Evolutionary conservation across 92 coral and sea anemone genomes (phyloP).

Genomic region (Nematostella vectensis): DNA sequence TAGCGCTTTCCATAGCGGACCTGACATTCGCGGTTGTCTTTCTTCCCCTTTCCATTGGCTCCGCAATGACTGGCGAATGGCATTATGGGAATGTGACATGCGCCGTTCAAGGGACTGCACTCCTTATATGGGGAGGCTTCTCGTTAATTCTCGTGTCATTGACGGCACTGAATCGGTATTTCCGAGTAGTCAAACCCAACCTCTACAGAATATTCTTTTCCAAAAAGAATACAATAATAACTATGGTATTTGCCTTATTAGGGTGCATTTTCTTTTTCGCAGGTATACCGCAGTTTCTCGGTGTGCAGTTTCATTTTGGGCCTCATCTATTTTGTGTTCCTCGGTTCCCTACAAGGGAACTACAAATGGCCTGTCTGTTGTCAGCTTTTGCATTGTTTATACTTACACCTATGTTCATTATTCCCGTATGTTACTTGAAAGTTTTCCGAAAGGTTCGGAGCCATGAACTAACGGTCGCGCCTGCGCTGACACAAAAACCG

Average conservation of each 20-base stretch:
- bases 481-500: slow-evolving; percentile 3
- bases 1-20: slow-evolving; percentile 33
- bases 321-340: slow-evolving; percentile 61
- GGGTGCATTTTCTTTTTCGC: neutral
- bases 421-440: slow-evolving; percentile 41
- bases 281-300: neutral
- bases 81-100: slow-evolving; percentile 27
- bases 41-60: slow-evolving; percentile 31
- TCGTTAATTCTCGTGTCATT: slow-evolving; percentile 34
- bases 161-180: slow-evolving; percentile 47
- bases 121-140: slow-evolving; percentile 34
- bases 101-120: slow-evolving; percentile 32
- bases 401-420: slow-evolving; percentile 10
- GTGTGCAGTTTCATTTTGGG: slow-evolving; percentile 25
- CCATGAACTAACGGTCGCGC: slow-evolving; percentile 28
- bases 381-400: slow-evolving; percentile 32
- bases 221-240: neutral
- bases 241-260: neutral
- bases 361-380: slow-evolving; percentile 17
- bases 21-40: slow-evolving; percentile 22
- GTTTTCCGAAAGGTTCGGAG: slow-evolving; percentile 37
- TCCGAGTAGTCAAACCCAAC: slow-evolving; percentile 40
- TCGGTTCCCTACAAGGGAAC: slow-evolving; percentile 10
- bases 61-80: slow-evolving; percentile 38
- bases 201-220: slow-evolving; percentile 35